Percentiles rank a stretch among this genome's conserved stretches.
Conservation (phyloP, 1,140 invertebrate species). For the Laupala kohalensis region DNA sequence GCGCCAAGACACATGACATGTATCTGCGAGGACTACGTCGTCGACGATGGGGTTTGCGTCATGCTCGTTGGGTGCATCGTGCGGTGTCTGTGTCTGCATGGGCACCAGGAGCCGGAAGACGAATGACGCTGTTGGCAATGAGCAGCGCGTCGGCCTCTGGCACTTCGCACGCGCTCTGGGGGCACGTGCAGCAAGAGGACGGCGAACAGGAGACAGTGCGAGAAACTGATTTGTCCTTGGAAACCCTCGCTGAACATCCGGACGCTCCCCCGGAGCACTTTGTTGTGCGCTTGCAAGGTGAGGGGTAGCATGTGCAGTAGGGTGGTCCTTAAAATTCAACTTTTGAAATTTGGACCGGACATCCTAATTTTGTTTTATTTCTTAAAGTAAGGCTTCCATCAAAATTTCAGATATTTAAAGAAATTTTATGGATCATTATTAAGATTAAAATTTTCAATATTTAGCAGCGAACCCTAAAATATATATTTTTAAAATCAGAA, state of each 20-base stretch:
- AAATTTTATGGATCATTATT: too few species aligned
- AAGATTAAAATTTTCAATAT: too few species aligned
- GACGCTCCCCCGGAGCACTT: constrained; percentile 11
- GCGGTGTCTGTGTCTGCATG: constrained; percentile 24
- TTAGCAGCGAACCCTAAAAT: too few species aligned
- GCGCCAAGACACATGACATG: constrained; percentile 24
- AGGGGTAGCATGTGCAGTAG: too few species aligned
- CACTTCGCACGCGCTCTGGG: constrained; percentile 12
- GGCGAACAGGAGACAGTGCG: constrained; percentile 6
- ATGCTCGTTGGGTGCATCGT: constrained; percentile 22
- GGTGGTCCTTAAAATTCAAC: too few species aligned
- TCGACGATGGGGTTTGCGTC: constrained; percentile 28
- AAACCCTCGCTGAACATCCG: constrained; percentile 12
- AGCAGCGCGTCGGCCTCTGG: neutral
- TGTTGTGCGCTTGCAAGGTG: constrained; percentile 14
- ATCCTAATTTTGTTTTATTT: too few species aligned
- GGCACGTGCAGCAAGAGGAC: constrained; percentile 13
- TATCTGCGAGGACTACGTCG: constrained; percentile 37
- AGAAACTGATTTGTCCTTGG: constrained; percentile 14
- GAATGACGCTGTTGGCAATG: neutral
- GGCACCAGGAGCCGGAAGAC: neutral
- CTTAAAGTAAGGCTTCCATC: too few species aligned
- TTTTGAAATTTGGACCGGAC: too few species aligned
- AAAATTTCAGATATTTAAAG: too few species aligned
- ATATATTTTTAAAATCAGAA: too few species aligned